Evolutionary conservation across 2,888 invertebrate genomes (phyloP), one percentile per base, ranked within the genome.

Genomic region (Hyles lineata): DNA sequence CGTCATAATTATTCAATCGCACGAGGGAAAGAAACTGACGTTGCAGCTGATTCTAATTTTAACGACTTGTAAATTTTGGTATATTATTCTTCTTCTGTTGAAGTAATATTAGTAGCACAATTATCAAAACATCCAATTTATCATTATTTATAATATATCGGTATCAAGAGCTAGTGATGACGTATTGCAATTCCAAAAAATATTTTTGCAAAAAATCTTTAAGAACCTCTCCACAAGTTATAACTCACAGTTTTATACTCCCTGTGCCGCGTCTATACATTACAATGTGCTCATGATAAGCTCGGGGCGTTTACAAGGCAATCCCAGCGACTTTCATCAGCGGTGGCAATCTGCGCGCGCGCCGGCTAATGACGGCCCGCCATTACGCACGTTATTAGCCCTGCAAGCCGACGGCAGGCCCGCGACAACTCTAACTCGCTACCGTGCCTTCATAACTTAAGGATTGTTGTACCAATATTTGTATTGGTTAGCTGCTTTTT

Each of bases 241-340:
- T 60, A 19, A 58, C 59, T 61, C 74, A 55, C 23, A 61, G 21
- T 15, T n/a, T 15, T 0, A 1, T 43, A 1, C 4, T 2, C 11
- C 19, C 3, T 15, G 23, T 25, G 83, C 72, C 84, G 60, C 76
- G 74, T 90, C 89, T 90, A 84, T n/a, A 25, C n/a, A 35, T 85
- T 85, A 23, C 55, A 74, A 79, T 75, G 76, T 70, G 79, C 75
- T 29, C 43, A 73, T 79, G 78, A 76, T 81, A 81, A 82, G 80
- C 83, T 85, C 73, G 82, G 83, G 86, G 89, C 90, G 92, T 92
- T 91, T 91, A 91, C 91, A 87, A 90, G 90, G 92, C 89, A 93
- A 93, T 93, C 90, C 90, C 88, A 83, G 87, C 84, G 87, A 86
- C 87, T 91, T 91, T 91, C 92, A 91, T 91, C 91, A 91, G 87